Evolutionary conservation across 2,113 vertebrate genomes (phyloP), one percentile per base, ranked within the genome.

Genomic region (Chionis minor): DNA sequence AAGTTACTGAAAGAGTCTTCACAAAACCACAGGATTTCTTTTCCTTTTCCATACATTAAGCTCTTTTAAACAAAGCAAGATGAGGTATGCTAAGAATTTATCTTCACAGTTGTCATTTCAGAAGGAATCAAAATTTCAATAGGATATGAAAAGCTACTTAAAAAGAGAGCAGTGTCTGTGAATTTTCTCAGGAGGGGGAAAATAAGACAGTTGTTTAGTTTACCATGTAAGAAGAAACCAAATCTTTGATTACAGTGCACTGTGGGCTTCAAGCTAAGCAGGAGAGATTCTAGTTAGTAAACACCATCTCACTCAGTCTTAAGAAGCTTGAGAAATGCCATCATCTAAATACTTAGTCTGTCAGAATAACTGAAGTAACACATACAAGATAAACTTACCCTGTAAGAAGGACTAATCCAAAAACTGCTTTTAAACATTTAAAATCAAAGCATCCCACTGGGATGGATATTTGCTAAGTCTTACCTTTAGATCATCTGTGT

Each of bases 271-370:
- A 89, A 78, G 28, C 23, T 94, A 96, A 97, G 80, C 61, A 93
- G 59, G 15, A 85, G 62, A 81, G 45, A 93, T 35, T 59, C 80
- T 79, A 81, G 62, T 73, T 88, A 87, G 87, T 79, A 96, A 95
- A 94, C 59, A 81, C 58, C 10, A 94, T 66, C 92, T 92, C 71
- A 44, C 49, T 86, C 52, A 67, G 66, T 92, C 56, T 72, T 93
- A 93, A 93, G 89, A 93, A 86, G 96, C 74, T 96, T 96, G 93
- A 86, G 56, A 90, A 96, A 92, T 69, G 30, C 62, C 40, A 78
- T 52, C 81, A 69, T 9, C 44, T 82, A 88, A 88, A 74, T 78
- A 75, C 52, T 92, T 28, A 61, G 38, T 82, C 54, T 92, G 54
- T 89, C 52, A 81, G 32, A 92, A 65, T 63, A 93, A 81, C 54